These are phyloP conservation scores for Rhinoderma darwinii DNA, from an alignment of 2,113 vertebrate species.

Conservation along the genomic window DNA sequence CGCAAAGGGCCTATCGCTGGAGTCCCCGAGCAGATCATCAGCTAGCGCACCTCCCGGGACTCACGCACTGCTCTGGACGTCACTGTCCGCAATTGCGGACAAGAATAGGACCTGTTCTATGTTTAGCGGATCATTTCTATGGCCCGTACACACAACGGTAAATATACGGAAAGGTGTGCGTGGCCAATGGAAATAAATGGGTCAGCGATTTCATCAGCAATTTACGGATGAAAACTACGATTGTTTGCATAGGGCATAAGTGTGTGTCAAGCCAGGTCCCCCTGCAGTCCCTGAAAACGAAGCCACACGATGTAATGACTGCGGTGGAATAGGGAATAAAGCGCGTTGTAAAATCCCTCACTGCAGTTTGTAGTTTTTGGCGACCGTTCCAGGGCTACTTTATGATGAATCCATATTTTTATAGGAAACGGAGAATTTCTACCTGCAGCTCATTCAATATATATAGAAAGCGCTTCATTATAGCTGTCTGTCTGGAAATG, in stretches of 20 bases:
- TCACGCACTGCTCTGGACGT: no score
- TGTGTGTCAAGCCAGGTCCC: background rate
- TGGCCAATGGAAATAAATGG: no score
- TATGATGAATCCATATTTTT: conserved; percentile 24
- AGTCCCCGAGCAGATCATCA: no score
- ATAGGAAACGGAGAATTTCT: background rate
- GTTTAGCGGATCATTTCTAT: background rate
- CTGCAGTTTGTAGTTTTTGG: conserved; percentile 10
- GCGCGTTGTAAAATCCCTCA: conserved; percentile 3
- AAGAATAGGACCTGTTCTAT: no score
- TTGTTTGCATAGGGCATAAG: background rate
- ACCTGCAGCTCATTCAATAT: background rate
- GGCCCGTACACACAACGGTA: background rate
- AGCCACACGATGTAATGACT: background rate
- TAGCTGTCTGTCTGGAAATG: no score
- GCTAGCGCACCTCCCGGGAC: no score
- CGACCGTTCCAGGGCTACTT: conserved; percentile 17
- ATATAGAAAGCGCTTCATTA: conserved; percentile 2
- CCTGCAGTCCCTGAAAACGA: background rate
- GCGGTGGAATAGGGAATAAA: conserved; percentile 17
- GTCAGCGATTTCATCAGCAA: background rate
- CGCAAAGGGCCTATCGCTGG: no score
- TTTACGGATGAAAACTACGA: background rate
- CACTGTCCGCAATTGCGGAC: background rate
- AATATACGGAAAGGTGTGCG: background rate